Percentiles rank a stretch among this genome's conserved stretches.
Conservation (phyloP, 2,113 vertebrate genomes). For the Himantopus leucocephalus region DNA sequence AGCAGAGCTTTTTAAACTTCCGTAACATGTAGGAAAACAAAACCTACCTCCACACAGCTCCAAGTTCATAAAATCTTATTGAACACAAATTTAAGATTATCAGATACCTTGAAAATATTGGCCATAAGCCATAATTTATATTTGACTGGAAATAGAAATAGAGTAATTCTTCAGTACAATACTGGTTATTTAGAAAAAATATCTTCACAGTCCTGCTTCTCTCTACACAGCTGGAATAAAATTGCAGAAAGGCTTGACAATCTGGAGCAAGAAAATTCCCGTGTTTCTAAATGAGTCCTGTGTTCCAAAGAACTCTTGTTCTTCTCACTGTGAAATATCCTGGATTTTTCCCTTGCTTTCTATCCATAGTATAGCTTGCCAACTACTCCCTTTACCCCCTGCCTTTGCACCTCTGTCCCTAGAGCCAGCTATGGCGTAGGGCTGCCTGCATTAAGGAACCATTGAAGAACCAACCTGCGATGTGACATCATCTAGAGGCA, state of each 20-base stretch:
- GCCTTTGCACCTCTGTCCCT: not conserved
- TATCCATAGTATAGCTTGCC: not conserved
- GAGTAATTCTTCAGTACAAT: not conserved
- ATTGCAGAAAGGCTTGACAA: not conserved
- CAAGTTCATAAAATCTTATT: not conserved
- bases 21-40: not conserved
- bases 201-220: not conserved
- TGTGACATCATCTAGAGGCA: not conserved
- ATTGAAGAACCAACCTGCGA: fast-evolving
- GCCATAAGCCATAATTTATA: not conserved
- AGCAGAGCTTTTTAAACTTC: not conserved
- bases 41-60: not conserved
- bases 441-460: not conserved
- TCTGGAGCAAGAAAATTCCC: not conserved
- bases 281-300: not conserved
- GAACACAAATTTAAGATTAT: not conserved
- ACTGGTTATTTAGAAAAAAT: not conserved
- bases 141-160: not conserved
- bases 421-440: not conserved
- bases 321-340: not conserved
- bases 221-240: not conserved
- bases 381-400: not conserved
- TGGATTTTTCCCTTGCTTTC: not conserved
- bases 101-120: not conserved
- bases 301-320: not conserved